Conservation (phyloP, 2,888 invertebrate species). For the Nematopogon swammerdamellus region DNA sequence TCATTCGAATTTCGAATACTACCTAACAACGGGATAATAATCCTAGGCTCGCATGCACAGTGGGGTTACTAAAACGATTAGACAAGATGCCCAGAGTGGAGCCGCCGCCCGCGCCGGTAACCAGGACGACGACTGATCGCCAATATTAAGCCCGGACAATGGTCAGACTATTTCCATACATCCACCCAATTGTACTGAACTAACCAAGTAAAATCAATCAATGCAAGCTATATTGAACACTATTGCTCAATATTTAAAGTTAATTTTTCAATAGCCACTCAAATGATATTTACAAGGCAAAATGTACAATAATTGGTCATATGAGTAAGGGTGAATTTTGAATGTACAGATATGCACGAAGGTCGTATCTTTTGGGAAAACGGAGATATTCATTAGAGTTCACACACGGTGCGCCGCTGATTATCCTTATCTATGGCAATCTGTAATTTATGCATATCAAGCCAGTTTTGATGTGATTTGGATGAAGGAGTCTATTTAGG, state of each 20-base stretch:
- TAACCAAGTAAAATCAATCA: neutral
- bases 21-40: too few relatives aligned
- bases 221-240: neutral
- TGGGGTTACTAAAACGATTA: neutral
- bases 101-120: neutral
- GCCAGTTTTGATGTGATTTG: too few relatives aligned
- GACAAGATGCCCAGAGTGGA: neutral
- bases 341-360: too few relatives aligned
- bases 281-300: too few relatives aligned
- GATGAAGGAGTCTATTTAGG: neutral
- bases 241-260: neutral
- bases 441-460: neutral
- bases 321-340: too few relatives aligned
- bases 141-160: neutral
- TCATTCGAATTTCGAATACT: too few relatives aligned
- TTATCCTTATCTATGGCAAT: neutral
- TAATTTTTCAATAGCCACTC: neutral
- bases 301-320: too few relatives aligned
- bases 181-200: neutral
- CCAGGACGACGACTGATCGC: neutral
- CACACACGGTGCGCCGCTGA: neutral
- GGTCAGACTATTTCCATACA: neutral
- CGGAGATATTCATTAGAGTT: neutral
- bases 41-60: neutral
- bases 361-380: neutral